Evolutionary conservation across 2,797 vertebrate species (phyloP), one percentile per base, ranked within the genome.

Genomic region (Potorous gilbertii): DNA sequence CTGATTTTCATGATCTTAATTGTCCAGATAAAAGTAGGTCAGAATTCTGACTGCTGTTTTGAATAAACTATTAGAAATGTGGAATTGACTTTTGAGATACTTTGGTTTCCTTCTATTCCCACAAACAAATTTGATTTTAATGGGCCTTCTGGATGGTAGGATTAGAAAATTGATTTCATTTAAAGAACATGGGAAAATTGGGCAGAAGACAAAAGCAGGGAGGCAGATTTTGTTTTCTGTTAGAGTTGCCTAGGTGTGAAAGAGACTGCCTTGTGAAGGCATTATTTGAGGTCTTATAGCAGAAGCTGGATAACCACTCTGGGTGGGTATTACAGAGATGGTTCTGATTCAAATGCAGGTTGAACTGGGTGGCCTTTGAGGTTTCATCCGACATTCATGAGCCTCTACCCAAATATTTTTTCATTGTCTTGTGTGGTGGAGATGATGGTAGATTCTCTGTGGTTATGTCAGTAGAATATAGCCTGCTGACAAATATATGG

Each of bases 131-230:
- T 59, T 94, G 3, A 2, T 93, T 97, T 96, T 92, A 16, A 92
- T 93, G 56, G 18, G 0, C 34, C 11, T 90, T 62, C 94, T 34
- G 54, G 52, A 8, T 90, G 29, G 50, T 11, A 9, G 54, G 54
- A 90, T 93, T 90, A 92, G 28, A n/a, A 18, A 24, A 50, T 31
- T 94, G 87, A 66, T 90, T 94, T 96, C 91, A 55, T 55, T 95
- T 96, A 92, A 62, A 95, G 50, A 54, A 50, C 34, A 29, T 62
- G 24, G 14, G 12, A 40, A 74, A 74, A n/a, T n/a, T 74, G 62
- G 13, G 16, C 13, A 74, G 34, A 74, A 34, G n/a, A 74, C 14
- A 18, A 74, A 40, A n/a, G 13, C 0, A n/a, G 62, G 14, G 29
- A 34, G 31, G 62, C 13, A 34, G 59, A 66, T 66, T 66, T 62